Evolutionary conservation across 2,113 vertebrate species (phyloP), one percentile per base, ranked within the genome.

Genomic region (Ceyx margarethae): DNA sequence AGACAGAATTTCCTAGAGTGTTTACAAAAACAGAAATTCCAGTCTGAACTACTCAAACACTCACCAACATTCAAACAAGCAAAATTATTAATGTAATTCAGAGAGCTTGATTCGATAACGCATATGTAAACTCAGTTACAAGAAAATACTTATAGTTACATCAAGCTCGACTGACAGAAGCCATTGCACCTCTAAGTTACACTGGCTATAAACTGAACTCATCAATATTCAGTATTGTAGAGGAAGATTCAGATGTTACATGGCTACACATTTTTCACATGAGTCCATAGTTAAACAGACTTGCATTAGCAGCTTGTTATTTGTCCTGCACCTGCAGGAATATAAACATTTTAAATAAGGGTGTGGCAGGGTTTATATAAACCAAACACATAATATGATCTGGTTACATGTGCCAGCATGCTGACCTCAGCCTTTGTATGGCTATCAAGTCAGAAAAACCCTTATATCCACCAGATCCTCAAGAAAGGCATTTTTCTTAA

Each of bases 341-440:
- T 26, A 31, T 2, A 5, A 25, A 7, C 10, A 6, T 29, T 74
- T 48, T 14, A 11, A 19, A 11, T 1, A 3, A 3, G 64, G 68
- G 46, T 0, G 26, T 56, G 83, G 9, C 74, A 64, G 12, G 11
- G 28, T 10, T 82, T 66, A 22, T 15, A 7, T 2, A 40, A 65
- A 42, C 12, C 1, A 1, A 13, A 26, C 20, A 3, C 37, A 15
- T 31, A 15, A 4, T n/a, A 5, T 0, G 62, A 35, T 61, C 56
- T 22, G 48, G 74, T 21, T 23, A 13, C 8, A 0, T 26, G 71
- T 64, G 45, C 14, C 46, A 28, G 43, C 69, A 8, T 3, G 7
- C 7, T 33, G 20, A 8, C 22, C n/a, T 87, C 11, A 7, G 20
- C 9, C 42, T 77, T 68, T 16, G n/a, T 20, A 5, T 1, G 3